A percentile compares a stretch with the other conserved stretches of the same genome.
phyloP scores from a whole-genome alignment of 2,888 invertebrate species.

The Chalcis sispes region DNA sequence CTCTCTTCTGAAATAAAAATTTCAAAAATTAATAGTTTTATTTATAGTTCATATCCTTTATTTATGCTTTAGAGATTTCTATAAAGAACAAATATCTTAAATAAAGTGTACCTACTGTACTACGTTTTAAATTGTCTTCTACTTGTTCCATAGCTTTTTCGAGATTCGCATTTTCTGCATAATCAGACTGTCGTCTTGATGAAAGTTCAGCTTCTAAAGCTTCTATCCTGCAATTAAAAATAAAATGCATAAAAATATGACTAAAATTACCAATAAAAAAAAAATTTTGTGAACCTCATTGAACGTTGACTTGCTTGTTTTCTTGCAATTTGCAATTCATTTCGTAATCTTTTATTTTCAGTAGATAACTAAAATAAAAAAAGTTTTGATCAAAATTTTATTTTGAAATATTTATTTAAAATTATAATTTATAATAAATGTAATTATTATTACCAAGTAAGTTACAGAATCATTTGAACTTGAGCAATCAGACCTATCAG shows the following conservation, averaged over 20 bases:
- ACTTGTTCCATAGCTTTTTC: conserved; percentile 80
- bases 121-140: conserved; percentile 79
- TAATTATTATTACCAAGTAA: conserved; percentile 57
- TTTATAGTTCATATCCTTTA: too few relatives aligned
- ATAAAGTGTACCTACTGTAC: conserved; percentile 76
- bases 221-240: conserved; percentile 75
- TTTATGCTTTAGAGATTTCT: neutral
- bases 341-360: conserved; percentile 77
- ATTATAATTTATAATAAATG: neutral
- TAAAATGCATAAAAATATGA: conserved; percentile 65
- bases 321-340: conserved; percentile 79
- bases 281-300: conserved; percentile 68
- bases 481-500: conserved; percentile 61
- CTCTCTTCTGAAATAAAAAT: conserved; percentile 78
- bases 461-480: conserved; percentile 61
- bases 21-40: neutral
- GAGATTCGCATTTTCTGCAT: conserved; percentile 78
- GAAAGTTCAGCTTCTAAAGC: conserved; percentile 78
- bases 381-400: conserved; percentile 24
- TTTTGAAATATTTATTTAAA: neutral
- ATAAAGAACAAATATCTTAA: conserved; percentile 12
- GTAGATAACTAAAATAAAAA: conserved; percentile 65
- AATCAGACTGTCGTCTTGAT: conserved; percentile 77
- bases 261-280: too few relatives aligned
- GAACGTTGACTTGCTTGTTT: conserved; percentile 78